Base-by-base conservation (phyloP, 1,140 invertebrate genomes). In the Drosophila sucinea region DNA sequence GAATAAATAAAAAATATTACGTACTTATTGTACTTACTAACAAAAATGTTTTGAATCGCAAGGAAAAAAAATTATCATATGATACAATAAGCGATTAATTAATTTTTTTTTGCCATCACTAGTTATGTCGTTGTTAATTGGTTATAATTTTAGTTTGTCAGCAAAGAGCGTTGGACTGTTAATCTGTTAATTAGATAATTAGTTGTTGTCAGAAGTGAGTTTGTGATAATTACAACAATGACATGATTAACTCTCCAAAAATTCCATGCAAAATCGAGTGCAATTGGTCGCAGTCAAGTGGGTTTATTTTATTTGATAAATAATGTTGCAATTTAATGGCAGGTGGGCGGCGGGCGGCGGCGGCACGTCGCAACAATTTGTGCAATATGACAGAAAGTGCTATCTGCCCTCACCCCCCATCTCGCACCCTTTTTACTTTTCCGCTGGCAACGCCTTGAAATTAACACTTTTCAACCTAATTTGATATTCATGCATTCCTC, bases 401-500 rank as follows among this genome's bases (percentile, higher is more conserved):
- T 25, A 38, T 38, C 33, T 8, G 23, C 44, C 17, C 23, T 1
- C 23, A 51, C 10, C 4, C 41, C 17, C 44, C 3, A 3, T 27
- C 23, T 10, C 2, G 74, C 67, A 38, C 40, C 23, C 33, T 29
- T 11, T 17, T 51, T 32, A 47, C 55, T 38, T 17, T 8, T 11
- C 41, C 25, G 32, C 10, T 30, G 35, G 60, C 29, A 44, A 30
- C 64, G 82, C 75, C 82, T 76, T 86, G 78, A 85, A 85, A 86
- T 85, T 85, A 85, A 86, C 82, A 85, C 82, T 85, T 86, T 68
- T 67, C 71, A 75, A 79, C 70, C 82, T 72, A 85, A 86, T 85
- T 85, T 86, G 71, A 81, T 76, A 85, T 86, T 85, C 75, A 86
- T 85, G 78, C 82, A 85, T 62, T 86, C 72, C 78, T 86, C 82